Evolutionary conservation across 1,140 invertebrate genomes (phyloP), one percentile per base, ranked within the genome.

Genomic region (Drosophila funebris): DNA sequence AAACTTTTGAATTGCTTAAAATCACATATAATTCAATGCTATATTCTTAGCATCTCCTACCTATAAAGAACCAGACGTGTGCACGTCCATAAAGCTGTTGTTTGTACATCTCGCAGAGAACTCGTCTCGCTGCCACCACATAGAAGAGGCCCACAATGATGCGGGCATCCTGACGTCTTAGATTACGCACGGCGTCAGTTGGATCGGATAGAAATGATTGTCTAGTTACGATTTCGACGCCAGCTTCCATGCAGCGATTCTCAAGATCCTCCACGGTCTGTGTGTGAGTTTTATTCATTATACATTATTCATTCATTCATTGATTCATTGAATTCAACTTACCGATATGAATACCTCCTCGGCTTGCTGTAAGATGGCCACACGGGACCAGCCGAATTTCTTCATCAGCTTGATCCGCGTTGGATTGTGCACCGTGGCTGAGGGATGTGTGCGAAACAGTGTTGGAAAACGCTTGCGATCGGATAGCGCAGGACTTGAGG

Each of bases 51-150:
- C 13, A 7, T 13, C 14, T 11, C 94, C 94, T 91, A 96, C 98
- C 99, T 84, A 99, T 99, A 92, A 99, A 98, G 92, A 99, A 99
- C 99, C 99, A 99, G 0, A 99, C 98, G 93, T 99, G 98, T 33
- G 97, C 97, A 82, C 97, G 97, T 2, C 98, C 99, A 90, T 98
- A 99, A 0, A 99, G 93, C 46, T 96, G 96, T 73, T 99, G 96
- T 82, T 98, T 98, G 92, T 98, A 99, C 78, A 99, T 95, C 93
- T 99, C 98, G 92, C 99, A 99, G 2, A 99, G 95, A 0, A 99
- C 99, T 61, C 97, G 93, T 33, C 98, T 93, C 0, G 99, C 99
- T 24, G 98, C 98, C 0, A 98, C 98, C 33, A 92, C 91, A 92
- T 99, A 99, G 93, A 99, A 99, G 9, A 99, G 93, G 2, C 99